phyloP scores from a whole-genome alignment of 1,140 invertebrate genomes.

The Rhopalosiphum maidis region DNA sequence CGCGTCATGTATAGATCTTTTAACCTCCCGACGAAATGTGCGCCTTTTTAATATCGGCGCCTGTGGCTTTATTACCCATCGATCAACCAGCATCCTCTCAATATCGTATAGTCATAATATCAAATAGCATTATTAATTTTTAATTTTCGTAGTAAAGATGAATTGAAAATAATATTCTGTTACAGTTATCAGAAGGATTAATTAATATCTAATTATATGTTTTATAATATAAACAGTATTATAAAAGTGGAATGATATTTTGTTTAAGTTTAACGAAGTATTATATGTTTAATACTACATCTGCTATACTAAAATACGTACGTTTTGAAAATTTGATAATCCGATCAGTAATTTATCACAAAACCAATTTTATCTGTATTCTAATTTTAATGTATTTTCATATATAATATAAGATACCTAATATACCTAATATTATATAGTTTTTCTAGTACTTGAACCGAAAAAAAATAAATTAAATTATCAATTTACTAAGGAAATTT shows the following conservation, averaged over 20 bases:
- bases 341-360: too few species aligned
- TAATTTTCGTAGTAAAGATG: not conserved
- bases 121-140: not conserved
- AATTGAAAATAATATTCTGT: not conserved
- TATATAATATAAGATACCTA: too few species aligned
- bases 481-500: too few species aligned
- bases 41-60: not conserved
- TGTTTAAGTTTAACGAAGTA: not conserved
- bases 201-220: not conserved
- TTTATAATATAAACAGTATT: not conserved
- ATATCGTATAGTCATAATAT: not conserved
- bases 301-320: too few species aligned
- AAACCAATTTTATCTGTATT: too few species aligned
- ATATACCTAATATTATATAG: too few species aligned
- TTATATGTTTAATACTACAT: not conserved
- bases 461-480: too few species aligned
- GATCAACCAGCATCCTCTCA: not conserved
- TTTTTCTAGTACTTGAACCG: too few species aligned
- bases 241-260: not conserved
- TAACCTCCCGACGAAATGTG: not conserved
- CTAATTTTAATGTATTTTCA: too few species aligned
- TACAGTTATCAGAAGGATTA: not conserved
- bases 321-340: too few species aligned
- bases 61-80: not conserved
- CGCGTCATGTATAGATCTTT: not conserved